Conservation (phyloP, 2,888 invertebrate species). For the Priocnemis perturbator region DNA sequence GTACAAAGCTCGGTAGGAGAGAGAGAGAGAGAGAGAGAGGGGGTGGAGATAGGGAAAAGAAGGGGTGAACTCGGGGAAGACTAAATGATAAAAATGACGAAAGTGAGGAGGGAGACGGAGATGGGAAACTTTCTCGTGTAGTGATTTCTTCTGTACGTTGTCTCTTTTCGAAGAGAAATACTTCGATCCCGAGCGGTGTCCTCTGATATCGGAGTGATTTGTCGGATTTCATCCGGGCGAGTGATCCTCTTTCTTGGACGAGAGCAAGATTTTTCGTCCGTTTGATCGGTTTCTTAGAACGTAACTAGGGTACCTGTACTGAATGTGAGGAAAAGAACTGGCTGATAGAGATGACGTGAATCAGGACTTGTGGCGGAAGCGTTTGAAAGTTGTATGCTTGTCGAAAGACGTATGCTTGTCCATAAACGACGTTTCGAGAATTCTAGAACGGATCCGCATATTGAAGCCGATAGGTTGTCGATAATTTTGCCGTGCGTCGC, state of each 20-base stretch:
- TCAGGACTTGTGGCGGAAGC: too few species aligned
- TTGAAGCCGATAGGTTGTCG: background rate
- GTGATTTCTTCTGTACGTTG: background rate
- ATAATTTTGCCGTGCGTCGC: slow-evolving; percentile 22
- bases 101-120: background rate
- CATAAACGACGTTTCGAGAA: too few species aligned
- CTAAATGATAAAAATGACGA: slow-evolving; percentile 1
- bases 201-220: too few species aligned
- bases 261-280: background rate
- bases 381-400: too few species aligned
- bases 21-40: slow-evolving; percentile 16
- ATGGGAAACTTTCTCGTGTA: slow-evolving; percentile 3
- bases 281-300: slow-evolving; percentile 7
- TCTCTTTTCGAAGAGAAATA: background rate
- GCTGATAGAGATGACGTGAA: too few species aligned
- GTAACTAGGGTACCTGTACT: too few species aligned
- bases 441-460: too few species aligned
- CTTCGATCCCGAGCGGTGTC: too few species aligned
- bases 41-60: slow-evolving; percentile 3
- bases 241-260: too few species aligned
- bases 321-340: too few species aligned
- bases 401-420: too few species aligned
- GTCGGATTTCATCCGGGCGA: too few species aligned
- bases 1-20: slow-evolving; percentile 47
- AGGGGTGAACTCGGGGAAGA: background rate